Percentiles rank a stretch among this genome's conserved stretches.
phyloP scores from a whole-genome alignment of 2,797 vertebrate genomes.

The Hydrocynus forskahlii region DNA sequence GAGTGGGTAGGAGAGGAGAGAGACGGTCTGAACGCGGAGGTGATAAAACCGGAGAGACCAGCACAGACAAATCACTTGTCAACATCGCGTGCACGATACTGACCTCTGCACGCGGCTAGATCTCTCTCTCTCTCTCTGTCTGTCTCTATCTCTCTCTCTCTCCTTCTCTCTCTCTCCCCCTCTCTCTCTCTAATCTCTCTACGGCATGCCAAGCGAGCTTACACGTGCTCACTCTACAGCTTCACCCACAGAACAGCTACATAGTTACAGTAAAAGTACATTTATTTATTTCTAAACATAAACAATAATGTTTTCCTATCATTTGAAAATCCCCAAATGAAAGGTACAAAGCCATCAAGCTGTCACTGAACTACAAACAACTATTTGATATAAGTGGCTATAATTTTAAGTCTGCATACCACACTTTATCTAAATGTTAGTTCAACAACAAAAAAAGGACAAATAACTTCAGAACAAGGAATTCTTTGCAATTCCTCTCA shows the following conservation, averaged over 20 bases:
- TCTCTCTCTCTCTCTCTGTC: constrained; percentile 33
- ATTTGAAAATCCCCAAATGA: too few relatives aligned
- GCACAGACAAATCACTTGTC: constrained; percentile 29
- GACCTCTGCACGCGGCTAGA: constrained; percentile 25
- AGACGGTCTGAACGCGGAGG: not conserved
- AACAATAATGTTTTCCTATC: too few relatives aligned
- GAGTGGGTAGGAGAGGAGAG: not conserved
- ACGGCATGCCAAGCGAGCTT: too few relatives aligned
- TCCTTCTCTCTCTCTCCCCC: constrained; percentile 8
- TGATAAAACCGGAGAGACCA: not conserved
- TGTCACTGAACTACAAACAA: not conserved
- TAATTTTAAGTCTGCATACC: not conserved
- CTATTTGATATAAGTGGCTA: not conserved
- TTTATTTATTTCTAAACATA: too few relatives aligned
- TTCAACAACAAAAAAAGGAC: not conserved
- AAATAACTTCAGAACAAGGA: not conserved
- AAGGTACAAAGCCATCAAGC: not conserved
- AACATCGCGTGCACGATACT: constrained; percentile 18
- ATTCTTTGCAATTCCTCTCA: not conserved
- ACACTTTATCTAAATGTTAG: not conserved
- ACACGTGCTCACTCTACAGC: not conserved
- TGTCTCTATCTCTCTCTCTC: constrained; percentile 10
- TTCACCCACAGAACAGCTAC: too few relatives aligned
- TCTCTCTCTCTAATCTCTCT: not conserved
- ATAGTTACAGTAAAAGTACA: too few relatives aligned